Evolutionary conservation across 2,113 vertebrate genomes (phyloP).

Genomic region (Rhinoderma darwinii): DNA sequence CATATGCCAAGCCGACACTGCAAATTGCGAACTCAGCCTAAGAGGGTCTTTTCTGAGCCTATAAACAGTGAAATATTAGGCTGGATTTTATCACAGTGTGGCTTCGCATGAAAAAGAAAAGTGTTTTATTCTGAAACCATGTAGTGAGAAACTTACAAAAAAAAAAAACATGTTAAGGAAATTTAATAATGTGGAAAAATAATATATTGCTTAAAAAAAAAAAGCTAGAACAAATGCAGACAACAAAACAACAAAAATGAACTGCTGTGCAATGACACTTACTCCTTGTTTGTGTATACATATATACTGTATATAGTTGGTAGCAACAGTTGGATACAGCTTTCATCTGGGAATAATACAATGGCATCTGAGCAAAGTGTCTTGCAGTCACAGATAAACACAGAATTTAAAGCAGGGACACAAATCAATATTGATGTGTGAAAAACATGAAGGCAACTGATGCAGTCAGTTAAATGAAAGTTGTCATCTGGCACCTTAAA

Average conservation of each 20-base stretch:
- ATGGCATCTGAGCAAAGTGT: background rate
- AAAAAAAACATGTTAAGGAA: background rate
- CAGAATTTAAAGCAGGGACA: conserved; percentile 18
- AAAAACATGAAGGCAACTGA: conserved; percentile 16
- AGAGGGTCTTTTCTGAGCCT: background rate
- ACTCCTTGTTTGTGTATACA: background rate
- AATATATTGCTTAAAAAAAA: background rate
- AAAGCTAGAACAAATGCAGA: background rate
- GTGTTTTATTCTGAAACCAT: background rate
- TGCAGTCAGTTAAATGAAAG: background rate
- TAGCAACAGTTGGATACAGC: background rate
- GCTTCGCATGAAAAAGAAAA: background rate
- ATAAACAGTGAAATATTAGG: background rate
- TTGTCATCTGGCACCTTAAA: conserved; percentile 1
- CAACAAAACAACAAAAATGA: background rate
- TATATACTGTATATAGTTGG: background rate
- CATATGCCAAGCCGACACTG: too few relatives aligned
- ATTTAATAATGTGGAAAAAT: background rate
- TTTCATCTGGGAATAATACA: background rate
- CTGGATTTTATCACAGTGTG: background rate
- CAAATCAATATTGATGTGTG: background rate
- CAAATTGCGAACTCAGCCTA: too few relatives aligned
- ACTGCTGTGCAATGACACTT: background rate
- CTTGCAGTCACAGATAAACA: background rate
- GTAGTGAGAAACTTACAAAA: background rate